Evolutionary conservation across 2,113 vertebrate species (phyloP), one percentile per base, ranked within the genome.

Genomic region (Passer montanus): DNA sequence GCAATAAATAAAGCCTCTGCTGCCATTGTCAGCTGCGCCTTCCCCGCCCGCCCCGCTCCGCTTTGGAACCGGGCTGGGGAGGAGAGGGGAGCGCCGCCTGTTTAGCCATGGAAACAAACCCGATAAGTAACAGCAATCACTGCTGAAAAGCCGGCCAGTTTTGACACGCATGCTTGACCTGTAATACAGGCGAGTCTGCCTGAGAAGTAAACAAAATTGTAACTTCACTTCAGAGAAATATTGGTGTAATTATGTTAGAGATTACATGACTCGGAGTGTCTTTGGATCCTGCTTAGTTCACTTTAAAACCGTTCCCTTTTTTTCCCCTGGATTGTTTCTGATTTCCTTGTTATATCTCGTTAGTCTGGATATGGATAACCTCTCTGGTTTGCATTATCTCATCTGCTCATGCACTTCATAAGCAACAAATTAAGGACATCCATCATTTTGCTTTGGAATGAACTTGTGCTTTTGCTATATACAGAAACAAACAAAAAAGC

Each of bases 1-100:
- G 98, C 98, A 99, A 98, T 99, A 99, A 99, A 99, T 98, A 99
- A 98, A 98, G 97, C 96, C 96, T 95, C 91, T 91, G 97, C 96
- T 98, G 97, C 97, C 98, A 98, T 98, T 98, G 98, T 98, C 96
- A 95, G 98, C 97, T 98, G 93, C 77, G 98, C 96, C 96, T 97
- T 94, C 95, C 97, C 97, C 92, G 93, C 75, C 97, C 93, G 63
- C 94, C 72, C 78, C 56, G 90, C 97, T 94, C 95, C 37, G 87
- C 52, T 76, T 94, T 76, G 49, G 64, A 31, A 17, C 7, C 39
- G 70, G 43, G 93, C 90, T 63, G 35, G 72, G 50, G 19, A 67
- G 80, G 43, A 89, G 77, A 75, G 76, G 83, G 76, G 77, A 93
- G 72, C 35, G 0, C 77, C 95, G 92, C 97, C 94, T 96, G 87